Base-by-base conservation (phyloP, 1,140 invertebrate genomes). In the Pomacea maculata region DNA sequence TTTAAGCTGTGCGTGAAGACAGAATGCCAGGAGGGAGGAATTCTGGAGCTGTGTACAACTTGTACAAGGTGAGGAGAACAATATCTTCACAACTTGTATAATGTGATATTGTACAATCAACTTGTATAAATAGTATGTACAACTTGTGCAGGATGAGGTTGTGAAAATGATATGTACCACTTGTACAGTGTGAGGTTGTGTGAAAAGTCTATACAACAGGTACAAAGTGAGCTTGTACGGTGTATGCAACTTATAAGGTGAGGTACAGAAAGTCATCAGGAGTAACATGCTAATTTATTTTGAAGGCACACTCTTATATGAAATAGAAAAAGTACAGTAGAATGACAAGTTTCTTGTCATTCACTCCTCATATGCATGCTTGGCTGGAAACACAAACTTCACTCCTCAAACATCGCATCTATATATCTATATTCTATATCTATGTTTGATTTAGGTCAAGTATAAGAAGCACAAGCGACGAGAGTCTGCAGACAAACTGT, bases 21-120 rank as follows among this genome's bases (percentile, higher is more conserved):
- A 94, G 98, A 84, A 99, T 99, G 97, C 94, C 98, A 78, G 98
- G 98, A 54, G 98, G 98, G 68, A 94, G 98, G 83, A 99, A 99
- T 93, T 99, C 97, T 83, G 98, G 97, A 74, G 98, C 97, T 79
- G 98, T 99, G 70, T 99, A 99, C 92, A 99, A 99, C 92, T 93
- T 99, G 80, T 99, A 99, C 93, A 99, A 99, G 95, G 95, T 95
- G 90, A 88, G 64, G 75, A 25, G 29, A 63, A 45, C 34, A 25
- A 25, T 25, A 9, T 72, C 9, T 70, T 9, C 19, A n/a, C n/a
- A 34, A 34, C 67, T 25, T 25, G 9, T 19, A 34, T 19, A 25
- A 9, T 25, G 67, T 9, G 19, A 70, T 11, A 10, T 9, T 29
- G 34, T 15, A 21, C 9, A 9, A 3, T 0, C 21, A 12, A 12